Conservation (phyloP, 2,888 invertebrate species). For the Tenthredo livida region DNA sequence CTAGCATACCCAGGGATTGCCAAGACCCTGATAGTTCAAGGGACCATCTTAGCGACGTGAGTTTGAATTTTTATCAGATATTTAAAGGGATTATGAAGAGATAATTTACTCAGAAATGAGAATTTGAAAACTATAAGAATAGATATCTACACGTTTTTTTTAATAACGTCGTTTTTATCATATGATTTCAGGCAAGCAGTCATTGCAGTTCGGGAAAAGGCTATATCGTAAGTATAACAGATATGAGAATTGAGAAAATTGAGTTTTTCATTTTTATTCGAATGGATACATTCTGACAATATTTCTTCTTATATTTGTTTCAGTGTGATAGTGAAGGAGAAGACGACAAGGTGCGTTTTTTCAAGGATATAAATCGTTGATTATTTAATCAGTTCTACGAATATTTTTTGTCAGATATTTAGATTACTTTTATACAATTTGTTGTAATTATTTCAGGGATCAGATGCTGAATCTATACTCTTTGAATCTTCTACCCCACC, state of each 20-base stretch:
- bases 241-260: constrained; percentile 56
- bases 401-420: constrained; percentile 53
- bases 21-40: constrained; percentile 90
- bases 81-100: not conserved
- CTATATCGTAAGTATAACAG: constrained; percentile 92
- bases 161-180: not conserved
- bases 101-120: not conserved
- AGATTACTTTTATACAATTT: constrained; percentile 49
- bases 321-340: constrained; percentile 97
- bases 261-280: constrained; percentile 52
- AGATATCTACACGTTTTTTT: not conserved
- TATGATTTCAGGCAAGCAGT: constrained; percentile 89
- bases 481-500: constrained; percentile 84
- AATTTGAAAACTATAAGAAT: not conserved
- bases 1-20: constrained; percentile 79
- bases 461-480: constrained; percentile 87
- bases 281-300: constrained; percentile 56
- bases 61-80: constrained; percentile 72
- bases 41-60: constrained; percentile 93
- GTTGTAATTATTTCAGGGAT: constrained; percentile 82
- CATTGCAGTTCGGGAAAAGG: constrained; percentile 96
- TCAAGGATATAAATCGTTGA: not conserved
- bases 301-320: constrained; percentile 75
- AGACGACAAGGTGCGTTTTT: constrained; percentile 90
- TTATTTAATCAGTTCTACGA: not conserved